Conservation (phyloP, 1,140 invertebrate genomes). For the Drosophila ficusphila region DNA sequence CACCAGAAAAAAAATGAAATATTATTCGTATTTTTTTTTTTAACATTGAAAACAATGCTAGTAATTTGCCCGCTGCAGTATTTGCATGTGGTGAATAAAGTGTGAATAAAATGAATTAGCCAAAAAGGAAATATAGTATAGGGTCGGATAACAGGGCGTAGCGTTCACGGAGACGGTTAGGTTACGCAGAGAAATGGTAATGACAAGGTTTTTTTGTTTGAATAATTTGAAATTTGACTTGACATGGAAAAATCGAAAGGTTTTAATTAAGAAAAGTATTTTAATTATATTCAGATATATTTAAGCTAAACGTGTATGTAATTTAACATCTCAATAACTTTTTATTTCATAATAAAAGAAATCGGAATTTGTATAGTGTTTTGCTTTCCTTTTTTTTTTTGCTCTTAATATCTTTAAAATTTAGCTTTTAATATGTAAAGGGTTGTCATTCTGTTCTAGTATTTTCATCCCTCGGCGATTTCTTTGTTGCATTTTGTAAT, state of each 20-base stretch:
- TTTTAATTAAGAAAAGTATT: not conserved
- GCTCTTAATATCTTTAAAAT: slow-evolving; percentile 58
- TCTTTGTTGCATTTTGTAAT: slow-evolving; percentile 76
- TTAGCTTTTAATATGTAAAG: slow-evolving; percentile 70
- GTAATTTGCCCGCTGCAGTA: not conserved
- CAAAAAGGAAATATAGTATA: not conserved
- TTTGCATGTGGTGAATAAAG: not conserved
- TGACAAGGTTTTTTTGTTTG: slow-evolving; percentile 20
- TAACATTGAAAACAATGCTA: not conserved
- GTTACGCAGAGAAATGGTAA: slow-evolving; percentile 20
- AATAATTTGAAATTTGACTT: slow-evolving; percentile 25
- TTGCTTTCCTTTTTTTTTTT: slow-evolving; percentile 8
- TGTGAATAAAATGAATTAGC: slow-evolving; percentile 17
- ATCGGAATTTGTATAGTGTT: no score
- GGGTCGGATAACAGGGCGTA: slow-evolving; percentile 21
- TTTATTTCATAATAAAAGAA: no score
- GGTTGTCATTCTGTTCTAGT: slow-evolving; percentile 35
- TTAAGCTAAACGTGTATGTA: no score
- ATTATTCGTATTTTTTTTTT: not conserved
- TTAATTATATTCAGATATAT: no score
- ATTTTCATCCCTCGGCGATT: slow-evolving; percentile 12
- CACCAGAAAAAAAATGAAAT: no score
- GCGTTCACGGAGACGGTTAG: not conserved
- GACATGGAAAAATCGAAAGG: slow-evolving; percentile 21
- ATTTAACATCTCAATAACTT: no score